Evolutionary conservation across 92 coral and sea anemone genomes (phyloP), one percentile per base, ranked within the genome.

Genomic region (Ricordea florida): DNA sequence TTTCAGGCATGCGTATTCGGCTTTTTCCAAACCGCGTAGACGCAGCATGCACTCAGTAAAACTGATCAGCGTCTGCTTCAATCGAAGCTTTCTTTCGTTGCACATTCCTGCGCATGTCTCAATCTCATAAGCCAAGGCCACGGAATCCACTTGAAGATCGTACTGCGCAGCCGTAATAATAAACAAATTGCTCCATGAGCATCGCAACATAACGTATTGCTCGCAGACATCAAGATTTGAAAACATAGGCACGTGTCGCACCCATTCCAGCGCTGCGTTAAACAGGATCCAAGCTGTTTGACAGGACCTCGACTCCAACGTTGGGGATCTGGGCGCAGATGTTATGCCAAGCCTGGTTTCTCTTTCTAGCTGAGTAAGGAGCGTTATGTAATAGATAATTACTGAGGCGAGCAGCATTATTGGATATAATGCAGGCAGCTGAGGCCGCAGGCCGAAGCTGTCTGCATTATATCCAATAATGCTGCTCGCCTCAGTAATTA

Each of bases 1-100:
- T 77, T 79, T 89, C n/a, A 89, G 57, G 62, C 93, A 89, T 25
- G 93, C 90, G 53, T 84, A 60, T 37, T 89, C 93, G n/a, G 93
- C 89, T 32, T 79, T 85, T 33, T 89, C 93, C 3, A 81, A 66
- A 30, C 85, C 87, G 29, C 85, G 56, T 27, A 83, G 69, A 51
- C 81, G 72, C 83, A 80, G 63, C 34, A 83, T 57, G 9, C 88
- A 64, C 58, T 89, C 93, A 23, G 74, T 77, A 36, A 89, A 69
- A 57, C 66, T 86, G 55, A 66, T 70, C 50, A 89, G 79, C 20
- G 90, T 84, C 57, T 88, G 82, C 35, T 86, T 86, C 50, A 79
- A 51, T 24, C 81, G 87, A 30, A 89, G 41, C n/a, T 89, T 81
- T 10, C 72, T 43, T 49, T 75, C 88, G 33, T 67, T 83, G 28